These are phyloP conservation scores for Ispidina lecontei DNA, from an alignment of 2,797 vertebrate species.

Conservation along the genomic window DNA sequence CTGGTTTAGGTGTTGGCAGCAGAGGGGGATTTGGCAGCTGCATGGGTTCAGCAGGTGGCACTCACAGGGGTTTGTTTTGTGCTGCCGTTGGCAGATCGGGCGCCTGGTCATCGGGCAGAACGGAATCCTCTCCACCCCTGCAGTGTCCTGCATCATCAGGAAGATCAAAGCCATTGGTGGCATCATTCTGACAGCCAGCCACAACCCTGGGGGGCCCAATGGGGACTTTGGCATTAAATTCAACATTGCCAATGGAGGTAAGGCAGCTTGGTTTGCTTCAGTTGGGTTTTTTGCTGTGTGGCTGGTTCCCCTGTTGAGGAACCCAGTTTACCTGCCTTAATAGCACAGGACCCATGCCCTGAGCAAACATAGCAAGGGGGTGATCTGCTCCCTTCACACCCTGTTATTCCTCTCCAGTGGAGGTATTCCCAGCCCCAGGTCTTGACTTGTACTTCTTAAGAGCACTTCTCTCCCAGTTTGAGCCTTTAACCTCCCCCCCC, in stretches of 20 bases:
- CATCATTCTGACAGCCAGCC: slow-evolving; percentile 96
- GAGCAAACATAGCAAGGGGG: background rate
- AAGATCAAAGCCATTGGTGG: slow-evolving; percentile 95
- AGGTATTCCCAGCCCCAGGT: background rate
- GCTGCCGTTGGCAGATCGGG: slow-evolving; percentile 82
- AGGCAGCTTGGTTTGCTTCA: background rate
- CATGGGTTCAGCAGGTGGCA: background rate
- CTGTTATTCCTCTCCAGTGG: background rate
- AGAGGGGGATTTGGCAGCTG: background rate
- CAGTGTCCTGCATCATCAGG: slow-evolving; percentile 96
- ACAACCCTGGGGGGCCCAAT: slow-evolving; percentile 94
- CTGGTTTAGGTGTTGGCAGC: accelerated
- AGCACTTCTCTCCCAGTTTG: background rate
- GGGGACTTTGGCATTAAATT: slow-evolving; percentile 99
- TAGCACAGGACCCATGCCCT: background rate
- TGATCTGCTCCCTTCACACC: background rate
- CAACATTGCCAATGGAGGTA: slow-evolving; percentile 95
- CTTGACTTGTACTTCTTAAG: background rate
- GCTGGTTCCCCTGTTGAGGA: background rate
- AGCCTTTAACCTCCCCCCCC: background rate
- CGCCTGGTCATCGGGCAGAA: slow-evolving; percentile 94
- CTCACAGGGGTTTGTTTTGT: background rate
- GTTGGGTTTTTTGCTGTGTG: background rate
- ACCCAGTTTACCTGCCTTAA: background rate
- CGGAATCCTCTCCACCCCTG: slow-evolving; percentile 96